A percentile compares a stretch with the other conserved stretches of the same genome.
phyloP scores from a whole-genome alignment of 2,888 invertebrate species.

The Conomelus anceps region DNA sequence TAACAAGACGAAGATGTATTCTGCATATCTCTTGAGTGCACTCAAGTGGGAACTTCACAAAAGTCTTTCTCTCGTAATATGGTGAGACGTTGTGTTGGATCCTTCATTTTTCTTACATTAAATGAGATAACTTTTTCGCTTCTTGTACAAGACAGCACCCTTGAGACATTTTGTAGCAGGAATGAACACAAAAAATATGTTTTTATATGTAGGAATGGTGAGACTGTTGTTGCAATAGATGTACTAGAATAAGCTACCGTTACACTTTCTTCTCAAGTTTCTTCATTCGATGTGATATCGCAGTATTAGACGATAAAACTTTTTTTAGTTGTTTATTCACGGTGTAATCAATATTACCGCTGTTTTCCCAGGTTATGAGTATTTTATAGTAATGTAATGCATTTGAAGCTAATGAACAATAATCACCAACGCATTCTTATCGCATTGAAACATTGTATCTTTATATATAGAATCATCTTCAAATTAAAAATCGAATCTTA shows the following conservation, averaged over 20 bases:
- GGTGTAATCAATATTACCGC: too few relatives aligned
- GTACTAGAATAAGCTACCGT: not conserved
- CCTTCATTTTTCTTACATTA: not conserved
- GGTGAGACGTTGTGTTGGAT: not conserved
- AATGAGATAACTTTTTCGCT: not conserved
- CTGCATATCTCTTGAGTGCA: not conserved
- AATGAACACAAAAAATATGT: not conserved
- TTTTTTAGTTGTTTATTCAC: too few relatives aligned
- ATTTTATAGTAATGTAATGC: too few relatives aligned
- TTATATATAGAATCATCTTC: too few relatives aligned
- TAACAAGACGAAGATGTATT: not conserved
- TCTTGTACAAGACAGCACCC: not conserved
- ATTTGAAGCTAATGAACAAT: too few relatives aligned
- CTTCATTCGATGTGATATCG: too few relatives aligned
- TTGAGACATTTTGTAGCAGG: not conserved
- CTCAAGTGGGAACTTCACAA: not conserved
- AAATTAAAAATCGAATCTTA: too few relatives aligned
- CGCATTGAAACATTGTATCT: too few relatives aligned
- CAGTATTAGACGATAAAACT: too few relatives aligned
- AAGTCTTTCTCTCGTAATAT: not conserved
- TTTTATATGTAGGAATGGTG: not conserved
- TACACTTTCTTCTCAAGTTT: too few relatives aligned
- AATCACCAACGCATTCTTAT: too few relatives aligned
- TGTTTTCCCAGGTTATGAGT: too few relatives aligned
- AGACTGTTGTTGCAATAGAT: not conserved